Evolutionary conservation across 1,140 invertebrate species (phyloP).

Genomic region (Drosophila kikkawai): DNA sequence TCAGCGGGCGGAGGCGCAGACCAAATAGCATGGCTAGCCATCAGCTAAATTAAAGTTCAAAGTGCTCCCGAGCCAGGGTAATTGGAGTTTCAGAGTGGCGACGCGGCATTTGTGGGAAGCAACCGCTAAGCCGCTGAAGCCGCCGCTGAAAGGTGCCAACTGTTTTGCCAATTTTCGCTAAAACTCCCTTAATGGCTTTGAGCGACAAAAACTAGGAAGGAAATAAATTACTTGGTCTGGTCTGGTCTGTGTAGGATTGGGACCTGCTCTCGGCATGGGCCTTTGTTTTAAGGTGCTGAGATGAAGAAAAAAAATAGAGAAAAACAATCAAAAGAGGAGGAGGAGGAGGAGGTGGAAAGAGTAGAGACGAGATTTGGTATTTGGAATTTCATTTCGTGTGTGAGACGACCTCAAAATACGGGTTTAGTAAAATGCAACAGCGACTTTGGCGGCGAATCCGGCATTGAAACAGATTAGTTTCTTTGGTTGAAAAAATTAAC

Average conservation of each 20-base stretch:
- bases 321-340: background rate
- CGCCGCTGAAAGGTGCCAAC: constrained; percentile 61
- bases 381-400: constrained; percentile 53
- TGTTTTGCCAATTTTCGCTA: constrained; percentile 67
- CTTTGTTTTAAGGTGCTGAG: constrained; percentile 26
- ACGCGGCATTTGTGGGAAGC: constrained; percentile 54
- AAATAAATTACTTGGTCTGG: constrained; percentile 70
- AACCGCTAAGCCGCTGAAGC: constrained; percentile 3
- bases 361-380: constrained; percentile 31
- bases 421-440: constrained; percentile 55
- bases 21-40: constrained; percentile 9
- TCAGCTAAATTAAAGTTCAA: constrained; percentile 71
- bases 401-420: constrained; percentile 56
- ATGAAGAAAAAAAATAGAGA: constrained; percentile 12
- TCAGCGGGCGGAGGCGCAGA: constrained; percentile 24
- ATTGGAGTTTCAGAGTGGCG: constrained; percentile 52
- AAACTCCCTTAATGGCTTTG: constrained; percentile 71
- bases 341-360: constrained; percentile 8
- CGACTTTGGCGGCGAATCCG: constrained; percentile 21
- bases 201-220: constrained; percentile 78
- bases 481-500: constrained; percentile 63
- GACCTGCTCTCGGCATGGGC: constrained; percentile 40
- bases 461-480: constrained; percentile 67
- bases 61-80: constrained; percentile 63
- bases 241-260: constrained; percentile 30